These are phyloP conservation scores for Taenioides sp. DNA, from an alignment of 2,797 vertebrate species.

Conservation along the genomic window DNA sequence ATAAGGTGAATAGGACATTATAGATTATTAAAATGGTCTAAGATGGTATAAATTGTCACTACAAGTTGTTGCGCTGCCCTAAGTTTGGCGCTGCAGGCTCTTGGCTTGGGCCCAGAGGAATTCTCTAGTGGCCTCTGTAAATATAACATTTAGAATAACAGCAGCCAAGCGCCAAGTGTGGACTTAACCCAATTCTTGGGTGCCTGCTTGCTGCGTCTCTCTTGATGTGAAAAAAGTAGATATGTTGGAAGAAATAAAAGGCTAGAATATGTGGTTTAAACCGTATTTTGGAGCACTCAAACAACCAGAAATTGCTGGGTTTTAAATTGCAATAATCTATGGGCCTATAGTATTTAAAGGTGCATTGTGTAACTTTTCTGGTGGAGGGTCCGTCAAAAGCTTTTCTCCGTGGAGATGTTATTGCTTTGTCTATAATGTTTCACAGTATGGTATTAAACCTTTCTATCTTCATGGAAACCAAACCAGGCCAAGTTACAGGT, in stretches of 20 bases:
- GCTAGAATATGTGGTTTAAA: constrained; percentile 39
- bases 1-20: too few relatives aligned
- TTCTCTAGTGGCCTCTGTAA: constrained; percentile 77
- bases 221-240: constrained; percentile 52
- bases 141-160: constrained; percentile 80
- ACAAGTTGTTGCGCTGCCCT: constrained; percentile 50
- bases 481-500: too few relatives aligned
- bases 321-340: not conserved
- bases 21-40: constrained; percentile 37
- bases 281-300: constrained; percentile 28
- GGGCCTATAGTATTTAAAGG: not conserved
- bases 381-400: too few relatives aligned
- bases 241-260: constrained; percentile 53
- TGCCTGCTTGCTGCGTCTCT: constrained; percentile 66
- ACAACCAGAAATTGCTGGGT: constrained; percentile 25
- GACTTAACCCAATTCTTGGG: constrained; percentile 77
- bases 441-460: too few relatives aligned
- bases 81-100: constrained; percentile 55
- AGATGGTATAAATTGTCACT: constrained; percentile 41
- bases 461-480: too few relatives aligned
- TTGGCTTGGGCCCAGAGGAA: constrained; percentile 76
- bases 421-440: too few relatives aligned
- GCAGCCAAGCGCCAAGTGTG: constrained; percentile 69
- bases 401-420: too few relatives aligned
- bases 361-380: too few relatives aligned